Evolutionary conservation across 2,888 invertebrate genomes (phyloP), one percentile per base, ranked within the genome.

Genomic region (Nymphalis urticae): DNA sequence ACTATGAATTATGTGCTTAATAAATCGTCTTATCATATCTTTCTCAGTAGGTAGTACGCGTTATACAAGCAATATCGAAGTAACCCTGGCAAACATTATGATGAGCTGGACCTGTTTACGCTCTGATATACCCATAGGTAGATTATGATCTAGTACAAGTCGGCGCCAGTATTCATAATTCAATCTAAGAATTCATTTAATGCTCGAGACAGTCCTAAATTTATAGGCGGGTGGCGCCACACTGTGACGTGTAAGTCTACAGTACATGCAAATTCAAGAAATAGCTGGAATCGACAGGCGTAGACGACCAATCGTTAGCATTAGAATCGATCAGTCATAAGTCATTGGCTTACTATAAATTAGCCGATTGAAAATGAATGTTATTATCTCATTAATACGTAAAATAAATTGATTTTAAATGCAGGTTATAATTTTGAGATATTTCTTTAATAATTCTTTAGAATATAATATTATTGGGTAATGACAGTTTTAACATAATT

Each of bases 151-250:
- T 85, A 84, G 86, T 85, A 83, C 84, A 83, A 80, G 77, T 79
- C 80, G 85, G 84, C 88, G 87, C 86, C 86, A 82, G 82, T 82
- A 80, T 82, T 85, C 88, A 88, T 90, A 89, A 88, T 85, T 89
- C 88, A 88, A 86, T 88, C 84, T 78, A 85, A 83, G 85, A 88
- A 89, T 90, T 91, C 87, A 89, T 88, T 87, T 88, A 85, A 89
- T 87, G 83, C 85, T 81, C 82, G 85, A 87, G 88, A 88, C 90
- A 88, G 86, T 86, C 89, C 88, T 88, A 89, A 90, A 90, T 92
- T 90, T 91, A 92, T 92, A 87, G 85, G 85, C 85, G 81, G 85
- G 84, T 83, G 92, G 91, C 91, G 92, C 91, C 91, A 82, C 80
- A 80, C 73, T 83, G 82, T 87, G 89, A 86, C 85, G 85, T 84